Evolutionary conservation across 2,797 vertebrate species (phyloP).

Genomic region (Chiloscyllium punctatum): DNA sequence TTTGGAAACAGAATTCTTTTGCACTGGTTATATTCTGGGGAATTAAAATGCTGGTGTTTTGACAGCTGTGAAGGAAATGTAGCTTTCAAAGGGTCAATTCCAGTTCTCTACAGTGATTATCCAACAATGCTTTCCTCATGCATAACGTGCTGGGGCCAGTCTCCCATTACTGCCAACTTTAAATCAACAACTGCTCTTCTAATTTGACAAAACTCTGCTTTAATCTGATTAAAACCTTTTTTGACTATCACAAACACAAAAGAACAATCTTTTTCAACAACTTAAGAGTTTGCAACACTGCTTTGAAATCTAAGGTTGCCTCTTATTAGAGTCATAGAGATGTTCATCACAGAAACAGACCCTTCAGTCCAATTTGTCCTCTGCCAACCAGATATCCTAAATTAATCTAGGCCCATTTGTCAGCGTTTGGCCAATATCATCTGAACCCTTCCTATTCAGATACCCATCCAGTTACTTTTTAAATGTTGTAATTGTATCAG

Average conservation of each 20-base stretch:
- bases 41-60: conserved; percentile 19
- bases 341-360: no score
- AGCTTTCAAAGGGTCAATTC: neutral
- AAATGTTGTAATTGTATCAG: no score
- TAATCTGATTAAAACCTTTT: neutral
- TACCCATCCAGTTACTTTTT: no score
- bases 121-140: neutral
- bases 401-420: no score
- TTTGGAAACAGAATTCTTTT: conserved; percentile 1
- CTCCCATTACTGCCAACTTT: neutral
- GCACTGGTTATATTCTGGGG: neutral
- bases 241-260: neutral
- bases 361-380: no score
- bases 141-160: neutral
- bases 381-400: no score
- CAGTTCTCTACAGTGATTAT: neutral
- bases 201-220: neutral
- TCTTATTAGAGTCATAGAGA: neutral
- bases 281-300: neutral
- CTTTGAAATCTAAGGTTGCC: neutral
- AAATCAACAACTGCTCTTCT: neutral
- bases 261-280: neutral
- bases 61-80: conserved; percentile 13
- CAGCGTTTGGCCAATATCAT: no score
- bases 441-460: no score